These are phyloP conservation scores for Chloropsis hardwickii DNA, from an alignment of 2,113 vertebrate genomes.

Conservation along the genomic window DNA sequence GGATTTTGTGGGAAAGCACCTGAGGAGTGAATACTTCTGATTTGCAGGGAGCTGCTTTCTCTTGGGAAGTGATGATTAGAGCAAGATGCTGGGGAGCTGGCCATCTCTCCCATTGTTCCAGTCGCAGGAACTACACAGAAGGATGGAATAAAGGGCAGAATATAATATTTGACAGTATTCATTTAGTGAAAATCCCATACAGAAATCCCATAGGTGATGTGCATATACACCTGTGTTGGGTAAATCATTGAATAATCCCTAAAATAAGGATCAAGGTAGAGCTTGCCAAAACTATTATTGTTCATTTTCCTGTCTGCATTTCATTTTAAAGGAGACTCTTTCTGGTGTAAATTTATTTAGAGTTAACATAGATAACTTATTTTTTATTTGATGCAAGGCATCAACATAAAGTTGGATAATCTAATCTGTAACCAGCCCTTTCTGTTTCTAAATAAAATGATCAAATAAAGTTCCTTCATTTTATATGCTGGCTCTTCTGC, in stretches of 20 bases:
- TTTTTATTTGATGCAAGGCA: not conserved
- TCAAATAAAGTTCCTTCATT: not conserved
- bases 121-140: not conserved
- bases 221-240: not conserved
- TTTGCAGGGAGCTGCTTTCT: constrained; percentile 27
- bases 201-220: not conserved
- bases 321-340: not conserved
- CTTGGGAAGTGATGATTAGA: not conserved
- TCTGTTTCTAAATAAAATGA: not conserved
- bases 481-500: not conserved
- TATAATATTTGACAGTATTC: not conserved
- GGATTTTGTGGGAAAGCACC: constrained; percentile 55
- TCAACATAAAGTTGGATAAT: not conserved
- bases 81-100: not conserved
- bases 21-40: constrained; percentile 21
- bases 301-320: not conserved
- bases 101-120: not conserved
- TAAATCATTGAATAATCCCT: not conserved
- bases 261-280: not conserved
- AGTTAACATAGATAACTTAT: not conserved
- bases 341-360: not conserved
- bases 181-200: not conserved
- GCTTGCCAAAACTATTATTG: not conserved
- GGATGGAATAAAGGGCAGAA: not conserved
- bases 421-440: not conserved